Conservation (phyloP, 2,888 invertebrate genomes). For the Oligia latruncula region DNA sequence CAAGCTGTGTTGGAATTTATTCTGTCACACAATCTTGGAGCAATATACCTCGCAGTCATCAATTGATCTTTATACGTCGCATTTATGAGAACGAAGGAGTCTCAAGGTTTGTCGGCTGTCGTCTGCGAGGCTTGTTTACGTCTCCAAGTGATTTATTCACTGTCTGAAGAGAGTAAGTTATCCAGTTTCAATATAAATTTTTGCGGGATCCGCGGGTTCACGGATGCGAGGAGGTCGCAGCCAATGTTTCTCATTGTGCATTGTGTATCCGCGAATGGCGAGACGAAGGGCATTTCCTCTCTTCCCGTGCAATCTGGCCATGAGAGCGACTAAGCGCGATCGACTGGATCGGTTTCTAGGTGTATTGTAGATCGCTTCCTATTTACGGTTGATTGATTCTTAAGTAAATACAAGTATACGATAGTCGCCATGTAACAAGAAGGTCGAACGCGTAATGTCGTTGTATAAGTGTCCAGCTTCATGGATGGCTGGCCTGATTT, state of each 20-base stretch:
- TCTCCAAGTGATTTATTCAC: conserved; percentile 57
- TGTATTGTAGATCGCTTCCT: conserved; percentile 68
- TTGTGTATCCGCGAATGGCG: conserved; percentile 80
- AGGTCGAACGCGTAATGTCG: conserved; percentile 57
- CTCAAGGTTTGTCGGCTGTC: conserved; percentile 69
- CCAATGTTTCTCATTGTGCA: conserved; percentile 86
- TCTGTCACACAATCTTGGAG: conserved; percentile 42
- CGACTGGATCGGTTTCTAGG: conserved; percentile 68
- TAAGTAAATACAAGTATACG: conserved; percentile 53
- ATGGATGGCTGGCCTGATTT: conserved; percentile 44
- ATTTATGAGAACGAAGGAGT: conserved; percentile 70
- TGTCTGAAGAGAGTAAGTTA: conserved; percentile 43
- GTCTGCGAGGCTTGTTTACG: conserved; percentile 65
- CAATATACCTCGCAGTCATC: conserved; percentile 64
- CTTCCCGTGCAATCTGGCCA: conserved; percentile 78
- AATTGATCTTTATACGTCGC: conserved; percentile 72
- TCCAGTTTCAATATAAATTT: conserved; percentile 44
- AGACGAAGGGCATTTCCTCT: conserved; percentile 87
- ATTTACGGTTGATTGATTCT: conserved; percentile 60
- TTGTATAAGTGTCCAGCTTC: conserved; percentile 61
- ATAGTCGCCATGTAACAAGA: conserved; percentile 57
- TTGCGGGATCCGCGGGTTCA: conserved; percentile 72
- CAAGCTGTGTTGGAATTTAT: conserved; percentile 36
- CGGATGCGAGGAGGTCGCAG: conserved; percentile 82
- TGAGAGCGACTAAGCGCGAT: conserved; percentile 76